These are phyloP conservation scores for Toxonevra muliebris DNA, from an alignment of 2,888 invertebrate species.

Conservation along the genomic window DNA sequence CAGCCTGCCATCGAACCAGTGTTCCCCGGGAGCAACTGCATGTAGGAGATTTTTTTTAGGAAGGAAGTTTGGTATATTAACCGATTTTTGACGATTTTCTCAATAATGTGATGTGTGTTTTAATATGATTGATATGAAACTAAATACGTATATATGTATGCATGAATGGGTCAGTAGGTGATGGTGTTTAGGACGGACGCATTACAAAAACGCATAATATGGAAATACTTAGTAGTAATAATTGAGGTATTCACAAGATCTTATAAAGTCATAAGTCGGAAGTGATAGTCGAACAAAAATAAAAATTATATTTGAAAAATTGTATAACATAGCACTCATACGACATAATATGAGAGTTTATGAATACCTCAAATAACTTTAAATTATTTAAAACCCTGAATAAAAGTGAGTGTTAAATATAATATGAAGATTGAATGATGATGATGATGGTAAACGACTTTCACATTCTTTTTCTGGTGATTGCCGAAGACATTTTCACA, in stretches of 20 bases:
- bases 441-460: background rate
- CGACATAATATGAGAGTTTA: too few relatives aligned
- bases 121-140: too few relatives aligned
- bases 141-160: background rate
- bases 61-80: background rate
- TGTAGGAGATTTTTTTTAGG: background rate
- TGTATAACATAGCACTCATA: too few relatives aligned
- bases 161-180: background rate
- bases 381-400: too few relatives aligned
- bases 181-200: background rate
- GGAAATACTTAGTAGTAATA: background rate
- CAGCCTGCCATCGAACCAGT: constrained; percentile 65
- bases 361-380: too few relatives aligned
- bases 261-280: too few relatives aligned
- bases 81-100: background rate
- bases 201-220: too few relatives aligned
- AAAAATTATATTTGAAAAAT: too few relatives aligned
- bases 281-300: too few relatives aligned
- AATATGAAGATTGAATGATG: too few relatives aligned
- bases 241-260: too few relatives aligned
- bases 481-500: too few relatives aligned
- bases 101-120: background rate
- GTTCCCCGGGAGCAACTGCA: constrained; percentile 65
- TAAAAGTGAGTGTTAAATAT: background rate
- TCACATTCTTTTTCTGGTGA: background rate